Evolutionary conservation across 2,797 vertebrate genomes (phyloP).

Genomic region (Coracias cyanogaster): DNA sequence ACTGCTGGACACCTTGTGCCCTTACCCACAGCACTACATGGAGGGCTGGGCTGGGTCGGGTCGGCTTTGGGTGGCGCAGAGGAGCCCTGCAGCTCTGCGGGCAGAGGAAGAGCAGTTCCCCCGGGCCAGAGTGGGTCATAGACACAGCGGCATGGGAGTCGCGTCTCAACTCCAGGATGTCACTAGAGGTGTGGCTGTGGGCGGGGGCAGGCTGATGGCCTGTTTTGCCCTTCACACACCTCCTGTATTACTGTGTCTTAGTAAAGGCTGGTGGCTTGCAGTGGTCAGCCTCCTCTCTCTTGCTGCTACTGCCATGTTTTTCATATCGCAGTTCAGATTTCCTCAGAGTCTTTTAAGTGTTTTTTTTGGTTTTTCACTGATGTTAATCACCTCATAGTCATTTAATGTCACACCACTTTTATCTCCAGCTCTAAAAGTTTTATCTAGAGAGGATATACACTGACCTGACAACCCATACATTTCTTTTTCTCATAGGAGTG

Average conservation of each 20-base stretch:
- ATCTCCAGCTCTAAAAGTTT: constrained; percentile 26
- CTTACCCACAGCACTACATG: fast-evolving
- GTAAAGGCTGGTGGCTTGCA: neutral
- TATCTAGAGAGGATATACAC: constrained; percentile 26
- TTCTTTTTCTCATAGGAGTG: constrained; percentile 54
- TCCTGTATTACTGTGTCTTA: neutral
- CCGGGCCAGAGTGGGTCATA: fast-evolving
- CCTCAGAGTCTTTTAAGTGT: neutral
- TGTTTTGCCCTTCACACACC: neutral
- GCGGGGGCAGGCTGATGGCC: neutral
- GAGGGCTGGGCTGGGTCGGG: fast-evolving
- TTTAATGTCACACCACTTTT: constrained; percentile 39
- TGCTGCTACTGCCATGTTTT: constrained; percentile 14
- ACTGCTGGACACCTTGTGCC: neutral
- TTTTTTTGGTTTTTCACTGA: constrained; percentile 40
- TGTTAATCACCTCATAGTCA: constrained; percentile 61
- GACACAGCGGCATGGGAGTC: fast-evolving
- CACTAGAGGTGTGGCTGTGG: neutral
- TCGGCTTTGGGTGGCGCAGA: fast-evolving
- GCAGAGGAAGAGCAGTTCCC: no score
- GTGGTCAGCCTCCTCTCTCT: constrained; percentile 36
- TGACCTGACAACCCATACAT: constrained; percentile 15
- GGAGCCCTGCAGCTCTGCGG: fast-evolving
- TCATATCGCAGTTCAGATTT: constrained; percentile 29
- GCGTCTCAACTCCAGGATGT: neutral